Percentiles rank a stretch among this genome's conserved stretches.
These are phyloP conservation scores for Formica selysi DNA, from an alignment of 1,140 invertebrate genomes.

Conservation along the genomic window DNA sequence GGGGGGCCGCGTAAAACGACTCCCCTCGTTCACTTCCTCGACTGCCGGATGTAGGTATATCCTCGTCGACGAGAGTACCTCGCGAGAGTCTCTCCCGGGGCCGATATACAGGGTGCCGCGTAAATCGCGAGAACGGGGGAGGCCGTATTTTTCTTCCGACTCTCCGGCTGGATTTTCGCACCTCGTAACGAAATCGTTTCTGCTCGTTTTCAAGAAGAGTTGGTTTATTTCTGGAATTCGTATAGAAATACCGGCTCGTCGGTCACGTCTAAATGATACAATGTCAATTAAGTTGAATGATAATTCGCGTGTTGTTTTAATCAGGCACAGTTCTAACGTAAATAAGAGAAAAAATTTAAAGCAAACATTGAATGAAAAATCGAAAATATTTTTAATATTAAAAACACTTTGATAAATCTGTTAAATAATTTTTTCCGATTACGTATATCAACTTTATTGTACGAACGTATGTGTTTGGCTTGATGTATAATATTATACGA, in stretches of 20 bases:
- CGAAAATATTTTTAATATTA: not conserved
- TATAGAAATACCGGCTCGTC: not conserved
- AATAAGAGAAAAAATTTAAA: conserved; percentile 3
- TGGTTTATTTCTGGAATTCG: not conserved
- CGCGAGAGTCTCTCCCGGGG: conserved; percentile 41
- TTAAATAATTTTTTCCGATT: not conserved
- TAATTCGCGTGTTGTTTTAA: not conserved
- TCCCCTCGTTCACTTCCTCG: conserved; percentile 19
- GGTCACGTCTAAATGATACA: not conserved
- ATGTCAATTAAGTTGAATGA: not conserved
- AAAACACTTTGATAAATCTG: not conserved
- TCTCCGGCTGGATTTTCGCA: conserved; percentile 20
- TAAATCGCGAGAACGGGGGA: conserved; percentile 30
- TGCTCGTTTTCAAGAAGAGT: not conserved
- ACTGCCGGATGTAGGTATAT: conserved; percentile 48
- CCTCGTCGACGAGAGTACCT: conserved; percentile 40
- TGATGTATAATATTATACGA: not conserved
- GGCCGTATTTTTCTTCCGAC: conserved; percentile 7
- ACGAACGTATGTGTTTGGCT: not conserved
- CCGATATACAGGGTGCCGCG: conserved; percentile 52
- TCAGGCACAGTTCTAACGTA: not conserved
- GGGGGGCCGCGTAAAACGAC: conserved; percentile 12
- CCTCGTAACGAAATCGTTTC: conserved; percentile 1
- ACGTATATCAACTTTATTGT: not conserved
- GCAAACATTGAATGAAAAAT: not conserved